A percentile compares a stretch with the other conserved stretches of the same genome.
phyloP scores from a whole-genome alignment of 2,888 invertebrate species.

The Campopleginae sp. region DNA sequence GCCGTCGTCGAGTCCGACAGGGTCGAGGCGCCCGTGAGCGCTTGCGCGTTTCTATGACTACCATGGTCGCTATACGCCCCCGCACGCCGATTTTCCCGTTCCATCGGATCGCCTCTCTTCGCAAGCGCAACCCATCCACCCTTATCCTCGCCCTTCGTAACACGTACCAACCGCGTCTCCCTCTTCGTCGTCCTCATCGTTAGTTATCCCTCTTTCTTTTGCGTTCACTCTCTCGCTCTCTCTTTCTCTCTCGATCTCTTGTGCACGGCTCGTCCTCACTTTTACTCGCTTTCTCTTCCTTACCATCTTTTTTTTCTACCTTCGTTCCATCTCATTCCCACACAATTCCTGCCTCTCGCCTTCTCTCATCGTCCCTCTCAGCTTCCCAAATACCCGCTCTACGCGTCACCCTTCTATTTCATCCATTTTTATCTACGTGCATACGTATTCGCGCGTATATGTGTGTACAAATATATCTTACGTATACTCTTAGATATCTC shows the following conservation, averaged over 20 bases:
- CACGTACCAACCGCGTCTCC: constrained; percentile 48
- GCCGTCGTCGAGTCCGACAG: constrained; percentile 73
- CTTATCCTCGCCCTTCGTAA: constrained; percentile 63
- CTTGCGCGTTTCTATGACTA: constrained; percentile 84
- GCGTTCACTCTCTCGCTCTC: constrained; percentile 44
- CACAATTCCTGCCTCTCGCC: constrained; percentile 74
- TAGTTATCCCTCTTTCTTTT: constrained; percentile 32
- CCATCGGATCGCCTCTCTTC: constrained; percentile 67
- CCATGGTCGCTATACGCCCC: constrained; percentile 81
- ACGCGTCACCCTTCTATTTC: constrained; percentile 47
- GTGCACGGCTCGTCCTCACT: constrained; percentile 38
- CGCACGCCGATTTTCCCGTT: constrained; percentile 71
- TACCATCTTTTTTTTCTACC: constrained; percentile 69
- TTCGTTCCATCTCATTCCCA: constrained; percentile 81
- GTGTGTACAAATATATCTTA: constrained; percentile 29
- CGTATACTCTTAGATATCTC: constrained; percentile 71
- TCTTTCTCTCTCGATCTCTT: neutral
- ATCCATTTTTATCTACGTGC: constrained; percentile 17
- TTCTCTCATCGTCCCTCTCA: constrained; percentile 58
- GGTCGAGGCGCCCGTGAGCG: constrained; percentile 76
- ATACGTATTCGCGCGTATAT: constrained; percentile 16
- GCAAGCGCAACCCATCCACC: constrained; percentile 65
- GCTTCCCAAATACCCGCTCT: constrained; percentile 11
- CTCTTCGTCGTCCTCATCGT: constrained; percentile 18
- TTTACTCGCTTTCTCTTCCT: constrained; percentile 57